Conservation (phyloP, 2,113 vertebrate species). For the Callaeas wilsoni region DNA sequence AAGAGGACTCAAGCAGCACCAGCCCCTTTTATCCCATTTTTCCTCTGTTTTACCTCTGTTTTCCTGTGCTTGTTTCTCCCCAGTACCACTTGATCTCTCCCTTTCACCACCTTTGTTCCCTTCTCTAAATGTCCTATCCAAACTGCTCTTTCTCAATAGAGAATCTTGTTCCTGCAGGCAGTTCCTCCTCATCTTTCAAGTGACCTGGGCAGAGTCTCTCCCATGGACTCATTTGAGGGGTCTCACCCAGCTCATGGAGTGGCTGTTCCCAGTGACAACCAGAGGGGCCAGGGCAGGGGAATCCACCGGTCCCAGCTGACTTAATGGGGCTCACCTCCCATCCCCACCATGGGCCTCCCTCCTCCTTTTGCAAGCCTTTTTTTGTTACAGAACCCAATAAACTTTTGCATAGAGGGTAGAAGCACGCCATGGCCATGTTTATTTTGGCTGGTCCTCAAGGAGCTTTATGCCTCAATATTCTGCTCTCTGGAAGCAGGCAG, state of each 20-base stretch:
- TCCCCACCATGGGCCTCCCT: neutral
- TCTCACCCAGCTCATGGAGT: neutral
- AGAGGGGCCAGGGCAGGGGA: neutral
- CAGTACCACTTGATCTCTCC: neutral
- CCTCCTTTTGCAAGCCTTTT: neutral
- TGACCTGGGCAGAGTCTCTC: neutral
- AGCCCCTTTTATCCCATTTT: neutral
- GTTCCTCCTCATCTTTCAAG: neutral
- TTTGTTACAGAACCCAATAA: neutral
- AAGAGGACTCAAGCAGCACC: neutral
- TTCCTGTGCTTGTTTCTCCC: neutral
- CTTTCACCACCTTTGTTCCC: neutral
- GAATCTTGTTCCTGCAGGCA: neutral
- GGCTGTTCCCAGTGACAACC: neutral
- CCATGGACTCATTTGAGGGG: neutral
- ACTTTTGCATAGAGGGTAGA: neutral
- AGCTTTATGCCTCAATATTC: neutral
- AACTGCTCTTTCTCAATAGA: neutral
- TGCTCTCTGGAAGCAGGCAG: neutral
- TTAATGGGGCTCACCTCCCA: fast-evolving
- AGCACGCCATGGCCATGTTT: neutral
- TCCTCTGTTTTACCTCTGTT: neutral
- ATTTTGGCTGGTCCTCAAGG: neutral
- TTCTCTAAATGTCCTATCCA: neutral
- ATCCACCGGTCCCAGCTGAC: fast-evolving